phyloP scores from a whole-genome alignment of 1,140 invertebrate genomes.

The Lucilia sericata region DNA sequence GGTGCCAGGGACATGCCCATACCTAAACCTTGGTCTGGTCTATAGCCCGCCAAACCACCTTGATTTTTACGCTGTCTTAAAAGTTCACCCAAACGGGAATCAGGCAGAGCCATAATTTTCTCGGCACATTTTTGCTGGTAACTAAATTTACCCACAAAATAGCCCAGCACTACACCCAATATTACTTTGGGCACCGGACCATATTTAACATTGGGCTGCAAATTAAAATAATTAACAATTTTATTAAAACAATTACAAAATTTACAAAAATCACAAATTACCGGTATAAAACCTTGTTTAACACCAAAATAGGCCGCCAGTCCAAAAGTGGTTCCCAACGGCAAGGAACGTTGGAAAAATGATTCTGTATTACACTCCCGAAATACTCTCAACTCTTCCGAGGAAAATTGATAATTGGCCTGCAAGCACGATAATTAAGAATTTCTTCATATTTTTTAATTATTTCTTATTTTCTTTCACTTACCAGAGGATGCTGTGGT shows the following conservation, averaged over 20 bases:
- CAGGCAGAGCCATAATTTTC: slow-evolving; percentile 79
- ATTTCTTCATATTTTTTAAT: background rate
- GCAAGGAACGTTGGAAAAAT: slow-evolving; percentile 77
- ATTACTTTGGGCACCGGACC: slow-evolving; percentile 77
- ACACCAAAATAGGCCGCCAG: slow-evolving; percentile 73
- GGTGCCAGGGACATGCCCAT: slow-evolving; percentile 68
- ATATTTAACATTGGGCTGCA: slow-evolving; percentile 72
- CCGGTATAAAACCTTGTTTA: slow-evolving; percentile 70
- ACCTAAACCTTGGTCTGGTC: slow-evolving; percentile 67
- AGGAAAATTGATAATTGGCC: slow-evolving; percentile 72
- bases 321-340: slow-evolving; percentile 73
- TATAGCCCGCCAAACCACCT: slow-evolving; percentile 54
- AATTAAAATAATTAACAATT: slow-evolving; percentile 25
- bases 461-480: background rate
- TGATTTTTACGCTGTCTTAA: slow-evolving; percentile 57
- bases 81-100: slow-evolving; percentile 62
- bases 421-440: slow-evolving; percentile 51
- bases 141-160: slow-evolving; percentile 81
- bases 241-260: slow-evolving; percentile 17
- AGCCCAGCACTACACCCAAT: slow-evolving; percentile 75
- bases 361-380: slow-evolving; percentile 79
- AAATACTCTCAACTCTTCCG: slow-evolving; percentile 76
- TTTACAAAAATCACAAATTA: slow-evolving; percentile 52
- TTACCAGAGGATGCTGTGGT: slow-evolving; percentile 58
- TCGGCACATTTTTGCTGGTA: slow-evolving; percentile 80